phyloP scores from a whole-genome alignment of 2,888 invertebrate genomes.

The Bibio marci region DNA sequence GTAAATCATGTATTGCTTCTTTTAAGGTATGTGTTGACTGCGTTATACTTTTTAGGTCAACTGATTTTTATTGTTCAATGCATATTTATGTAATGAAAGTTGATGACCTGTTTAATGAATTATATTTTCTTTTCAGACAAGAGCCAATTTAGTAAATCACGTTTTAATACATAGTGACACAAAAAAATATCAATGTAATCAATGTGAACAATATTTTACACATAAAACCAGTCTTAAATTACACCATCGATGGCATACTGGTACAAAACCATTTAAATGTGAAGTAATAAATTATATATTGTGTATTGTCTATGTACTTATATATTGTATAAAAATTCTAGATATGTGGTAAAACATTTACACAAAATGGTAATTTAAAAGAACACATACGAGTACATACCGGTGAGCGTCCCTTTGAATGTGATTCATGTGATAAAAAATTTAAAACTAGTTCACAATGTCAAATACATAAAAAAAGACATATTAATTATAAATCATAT shows the following conservation, averaged over 20 bases:
- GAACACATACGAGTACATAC: slow-evolving; percentile 63
- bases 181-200: slow-evolving; percentile 49
- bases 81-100: background rate
- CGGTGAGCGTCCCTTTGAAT: slow-evolving; percentile 60
- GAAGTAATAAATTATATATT: too few species aligned
- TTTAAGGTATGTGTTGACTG: slow-evolving; percentile 13
- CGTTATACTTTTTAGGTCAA: background rate
- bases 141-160: slow-evolving; percentile 54
- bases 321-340: slow-evolving; percentile 34
- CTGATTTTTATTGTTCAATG: background rate
- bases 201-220: slow-evolving; percentile 55
- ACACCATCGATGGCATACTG: slow-evolving; percentile 54
- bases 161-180: slow-evolving; percentile 52
- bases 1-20: slow-evolving; percentile 33
- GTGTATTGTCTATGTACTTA: background rate
- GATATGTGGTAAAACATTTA: slow-evolving; percentile 54
- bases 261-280: slow-evolving; percentile 23
- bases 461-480: slow-evolving; percentile 39
- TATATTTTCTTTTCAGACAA: slow-evolving; percentile 46
- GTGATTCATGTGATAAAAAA: slow-evolving; percentile 43
- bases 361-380: slow-evolving; percentile 59
- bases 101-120: too few species aligned
- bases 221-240: slow-evolving; percentile 61
- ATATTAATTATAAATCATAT: slow-evolving; percentile 8
- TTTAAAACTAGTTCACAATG: slow-evolving; percentile 62